Conservation (phyloP, 2,113 vertebrate species). For the Rhynchomys soricoides region DNA sequence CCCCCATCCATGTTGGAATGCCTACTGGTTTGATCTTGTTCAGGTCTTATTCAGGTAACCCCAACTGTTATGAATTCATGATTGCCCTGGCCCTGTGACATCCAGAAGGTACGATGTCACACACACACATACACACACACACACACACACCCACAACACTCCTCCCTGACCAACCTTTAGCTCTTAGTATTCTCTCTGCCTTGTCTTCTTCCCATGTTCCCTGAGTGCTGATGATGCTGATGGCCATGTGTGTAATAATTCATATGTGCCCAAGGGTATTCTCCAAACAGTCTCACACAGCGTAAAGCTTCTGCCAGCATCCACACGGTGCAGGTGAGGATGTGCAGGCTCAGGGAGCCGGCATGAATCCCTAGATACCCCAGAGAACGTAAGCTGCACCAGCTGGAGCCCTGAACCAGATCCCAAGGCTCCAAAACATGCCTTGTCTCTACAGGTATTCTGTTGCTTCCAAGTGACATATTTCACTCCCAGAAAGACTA, state of each 20-base stretch:
- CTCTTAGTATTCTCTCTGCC: background rate
- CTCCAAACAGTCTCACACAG: background rate
- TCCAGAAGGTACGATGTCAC: background rate
- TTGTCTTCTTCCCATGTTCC: background rate
- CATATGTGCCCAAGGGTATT: background rate
- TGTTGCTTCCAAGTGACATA: background rate
- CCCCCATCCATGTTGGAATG: background rate
- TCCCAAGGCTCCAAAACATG: background rate
- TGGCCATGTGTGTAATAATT: background rate
- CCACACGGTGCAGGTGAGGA: fast-evolving
- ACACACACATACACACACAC: no score
- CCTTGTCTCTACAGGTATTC: background rate
- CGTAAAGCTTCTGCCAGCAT: fast-evolving
- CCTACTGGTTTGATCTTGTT: background rate
- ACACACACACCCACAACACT: no score
- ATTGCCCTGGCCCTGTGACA: background rate
- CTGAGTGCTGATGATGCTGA: background rate
- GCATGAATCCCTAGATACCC: background rate
- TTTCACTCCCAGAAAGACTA: background rate
- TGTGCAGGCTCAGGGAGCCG: background rate
- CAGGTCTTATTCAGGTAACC: background rate
- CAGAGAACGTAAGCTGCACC: fast-evolving
- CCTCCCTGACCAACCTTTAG: background rate
- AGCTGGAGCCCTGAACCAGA: background rate
- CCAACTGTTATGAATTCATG: background rate